Conservation (phyloP, 2,888 invertebrate species). For the Abrostola triplasia region DNA sequence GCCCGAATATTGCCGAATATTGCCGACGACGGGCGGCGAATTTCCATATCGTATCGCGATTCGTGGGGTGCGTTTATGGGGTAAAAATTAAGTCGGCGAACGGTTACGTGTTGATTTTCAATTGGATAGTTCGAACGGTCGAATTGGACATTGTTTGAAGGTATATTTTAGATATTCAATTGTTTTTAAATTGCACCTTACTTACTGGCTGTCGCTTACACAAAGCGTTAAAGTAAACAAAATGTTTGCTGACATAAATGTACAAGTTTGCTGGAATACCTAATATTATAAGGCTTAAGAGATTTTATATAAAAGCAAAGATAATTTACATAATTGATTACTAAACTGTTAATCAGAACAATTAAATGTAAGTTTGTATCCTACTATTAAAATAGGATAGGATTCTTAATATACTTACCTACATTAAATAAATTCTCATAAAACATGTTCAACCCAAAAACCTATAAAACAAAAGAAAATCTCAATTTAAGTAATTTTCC, state of each 20-base stretch:
- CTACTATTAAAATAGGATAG: too few species aligned
- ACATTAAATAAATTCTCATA: neutral
- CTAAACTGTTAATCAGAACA: too few species aligned
- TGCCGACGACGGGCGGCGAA: constrained; percentile 82
- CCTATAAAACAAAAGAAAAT: constrained; percentile 21
- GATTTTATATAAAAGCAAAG: too few species aligned
- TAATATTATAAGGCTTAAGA: too few species aligned
- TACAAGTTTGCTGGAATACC: too few species aligned
- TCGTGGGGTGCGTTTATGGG: constrained; percentile 87
- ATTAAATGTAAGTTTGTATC: too few species aligned
- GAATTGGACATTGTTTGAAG: constrained; percentile 46
- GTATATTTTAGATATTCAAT: constrained; percentile 33
- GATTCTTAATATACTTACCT: neutral
- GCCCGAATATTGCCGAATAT: constrained; percentile 87
- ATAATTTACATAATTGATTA: too few species aligned
- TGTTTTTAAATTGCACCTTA: constrained; percentile 38
- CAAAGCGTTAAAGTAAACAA: too few species aligned
- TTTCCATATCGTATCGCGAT: constrained; percentile 87
- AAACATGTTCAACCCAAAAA: neutral
- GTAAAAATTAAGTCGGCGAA: constrained; percentile 86
- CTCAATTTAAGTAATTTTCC: constrained; percentile 35
- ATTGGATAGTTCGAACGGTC: constrained; percentile 69
- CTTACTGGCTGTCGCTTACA: neutral
- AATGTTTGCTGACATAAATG: too few species aligned
- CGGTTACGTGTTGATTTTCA: constrained; percentile 79